Base-by-base conservation (phyloP, 2,113 vertebrate species). In the Chamaetylas fuelleborni region DNA sequence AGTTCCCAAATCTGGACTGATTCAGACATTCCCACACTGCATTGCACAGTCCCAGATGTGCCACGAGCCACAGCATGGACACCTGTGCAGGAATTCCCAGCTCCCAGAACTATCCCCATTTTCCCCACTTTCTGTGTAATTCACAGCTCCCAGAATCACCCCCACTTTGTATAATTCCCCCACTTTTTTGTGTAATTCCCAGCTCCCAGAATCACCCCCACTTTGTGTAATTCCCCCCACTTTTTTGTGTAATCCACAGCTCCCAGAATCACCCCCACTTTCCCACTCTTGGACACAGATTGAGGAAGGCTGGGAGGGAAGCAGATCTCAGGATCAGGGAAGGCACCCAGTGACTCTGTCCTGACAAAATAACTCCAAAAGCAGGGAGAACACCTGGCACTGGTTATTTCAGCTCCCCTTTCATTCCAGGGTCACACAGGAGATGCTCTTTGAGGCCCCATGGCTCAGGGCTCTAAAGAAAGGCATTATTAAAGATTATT, bases 401-500 rank as follows among this genome's bases (percentile, higher is more conserved):
- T 40, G 53, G 67, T 86, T 24, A 51, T 34, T 67, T 34, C 33
- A 82, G 38, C 23, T 85, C 45, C 47, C 42, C 43, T 61, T 31
- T 29, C 87, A 69, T 53, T 14, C 25, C 81, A 87, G 61, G 54
- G 67, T 31, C 90, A 81, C 29, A 51, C 19, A 33, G 28, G 53
- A 67, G 78, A 53, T 69, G 76, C 43, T 88, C 70, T 77, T 7
- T 57, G 57, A 96, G 77, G 81, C 48, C 73, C 31, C 48, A 45
- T 11, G 79, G 28, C 50, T 22, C 50, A 66, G 33, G 29, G 78
- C 54, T 90, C 79, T 56, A n/a, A 80, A 92, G 78, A 93, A 83
- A 92, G 43, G 36, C 91, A 93, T 45, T 45, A 45, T 45, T 45
- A 45, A 45, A 45, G 84, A 91, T 95, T 91, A 95, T 45, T 82